phyloP scores from a whole-genome alignment of 2,113 vertebrate species.

The Corythoichthys intestinalis region DNA sequence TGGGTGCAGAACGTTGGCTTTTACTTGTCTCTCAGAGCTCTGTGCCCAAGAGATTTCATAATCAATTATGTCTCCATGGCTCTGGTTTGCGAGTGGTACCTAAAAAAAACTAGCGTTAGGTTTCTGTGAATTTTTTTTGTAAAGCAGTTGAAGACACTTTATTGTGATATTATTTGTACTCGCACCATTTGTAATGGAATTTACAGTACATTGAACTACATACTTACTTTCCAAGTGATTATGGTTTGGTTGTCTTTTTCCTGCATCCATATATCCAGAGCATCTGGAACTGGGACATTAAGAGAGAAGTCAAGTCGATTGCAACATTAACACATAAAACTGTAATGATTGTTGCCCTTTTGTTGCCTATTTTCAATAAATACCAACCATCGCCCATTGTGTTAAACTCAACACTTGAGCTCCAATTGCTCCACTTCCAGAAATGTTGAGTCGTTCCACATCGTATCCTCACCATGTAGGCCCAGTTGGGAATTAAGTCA shows the following conservation, averaged over 20 bases:
- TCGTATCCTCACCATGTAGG: slow-evolving; percentile 26
- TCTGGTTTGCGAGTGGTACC: slow-evolving; percentile 41
- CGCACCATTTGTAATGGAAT: too few species aligned
- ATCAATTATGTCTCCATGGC: slow-evolving; percentile 51
- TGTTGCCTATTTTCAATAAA: background rate
- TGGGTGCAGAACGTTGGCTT: background rate
- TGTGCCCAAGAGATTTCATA: slow-evolving; percentile 49
- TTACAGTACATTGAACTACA: background rate
- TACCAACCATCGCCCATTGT: slow-evolving; percentile 60
- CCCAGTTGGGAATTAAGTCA: slow-evolving; percentile 38
- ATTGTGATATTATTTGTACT: background rate
- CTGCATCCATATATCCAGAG: slow-evolving; percentile 66
- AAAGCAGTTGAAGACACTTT: background rate
- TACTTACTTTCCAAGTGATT: slow-evolving; percentile 66
- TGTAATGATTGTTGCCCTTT: background rate
- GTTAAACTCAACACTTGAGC: background rate
- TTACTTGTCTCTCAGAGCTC: background rate
- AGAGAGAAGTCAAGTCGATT: background rate
- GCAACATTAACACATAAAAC: background rate
- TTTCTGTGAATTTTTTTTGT: background rate
- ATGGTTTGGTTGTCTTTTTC: slow-evolving; percentile 3
- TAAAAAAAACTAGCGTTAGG: slow-evolving; percentile 11
- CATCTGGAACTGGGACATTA: slow-evolving; percentile 57
- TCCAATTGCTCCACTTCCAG: slow-evolving; percentile 68
- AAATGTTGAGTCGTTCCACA: slow-evolving; percentile 51